Evolutionary conservation across 2,797 vertebrate species (phyloP).

Genomic region (Coccyzus lansbergi): DNA sequence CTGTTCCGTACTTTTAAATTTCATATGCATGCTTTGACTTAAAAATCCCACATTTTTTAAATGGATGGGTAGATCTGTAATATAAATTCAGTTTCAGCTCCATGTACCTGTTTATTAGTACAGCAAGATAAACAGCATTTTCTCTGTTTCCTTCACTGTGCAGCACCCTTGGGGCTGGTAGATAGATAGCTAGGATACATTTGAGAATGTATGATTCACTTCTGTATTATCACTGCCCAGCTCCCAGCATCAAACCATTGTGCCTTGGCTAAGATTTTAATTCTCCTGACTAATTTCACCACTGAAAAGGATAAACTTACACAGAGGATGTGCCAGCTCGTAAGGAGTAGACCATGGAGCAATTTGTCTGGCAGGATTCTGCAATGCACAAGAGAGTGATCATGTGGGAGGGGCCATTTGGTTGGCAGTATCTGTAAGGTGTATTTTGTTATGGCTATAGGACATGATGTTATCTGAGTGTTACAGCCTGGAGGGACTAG

Average conservation of each 20-base stretch:
- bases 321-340: background rate
- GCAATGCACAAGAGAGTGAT: background rate
- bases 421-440: background rate
- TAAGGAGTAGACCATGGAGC: background rate
- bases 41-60: background rate
- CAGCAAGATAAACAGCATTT: background rate
- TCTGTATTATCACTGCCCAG: background rate
- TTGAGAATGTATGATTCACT: background rate
- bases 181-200: background rate
- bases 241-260: background rate
- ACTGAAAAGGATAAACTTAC: background rate
- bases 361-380: background rate
- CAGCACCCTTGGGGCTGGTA: background rate
- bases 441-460: background rate
- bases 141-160: background rate
- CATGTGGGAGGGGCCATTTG: background rate
- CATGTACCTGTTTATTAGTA: background rate
- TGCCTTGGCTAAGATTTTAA: background rate
- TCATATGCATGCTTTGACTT: background rate
- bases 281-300: background rate
- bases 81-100: background rate
- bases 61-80: background rate
- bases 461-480: background rate
- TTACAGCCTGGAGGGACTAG: background rate
- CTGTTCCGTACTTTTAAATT: background rate